Evolutionary conservation across 1,140 invertebrate species (phyloP), one percentile per base, ranked within the genome.

Genomic region (Acyrthosiphon pisum): DNA sequence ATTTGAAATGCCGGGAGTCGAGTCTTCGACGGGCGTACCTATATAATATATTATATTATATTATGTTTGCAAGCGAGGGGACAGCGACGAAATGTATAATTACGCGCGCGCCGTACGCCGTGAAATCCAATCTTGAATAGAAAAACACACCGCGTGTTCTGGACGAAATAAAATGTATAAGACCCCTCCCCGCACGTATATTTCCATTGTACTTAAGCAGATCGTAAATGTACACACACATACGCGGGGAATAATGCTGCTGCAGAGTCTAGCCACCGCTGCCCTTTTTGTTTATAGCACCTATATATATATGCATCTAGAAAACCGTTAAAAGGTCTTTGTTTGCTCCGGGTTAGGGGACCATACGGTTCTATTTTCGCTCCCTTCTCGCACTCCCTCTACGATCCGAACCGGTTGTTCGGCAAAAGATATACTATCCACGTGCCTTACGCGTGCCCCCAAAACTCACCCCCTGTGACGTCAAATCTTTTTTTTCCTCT

Each of bases 261-360:
- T n/a, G 30, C 60, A 76, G 81, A 86, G 48, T 93, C 91, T 93
- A 93, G 81, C 91, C 18, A 50, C 91, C 26, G 91, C 91, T 41
- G 68, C 91, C 81, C 81, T 93, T 93, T 84, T 93, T 93, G 50
- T 93, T 93, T 93, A 81, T 93, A 93, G 35, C 53, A 92, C 68
- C 46, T 76, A 76, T n/a, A 76, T 18, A 68, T n/a, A 76, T 18
- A 76, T 26, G 37, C 56, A 41, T 37, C 60, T 93, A 93, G 91
- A 93, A 93, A 93, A 93, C 91, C 91, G 91, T 93, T 93, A 93
- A 93, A 93, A 93, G 91, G 91, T 93, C 91, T 93, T 93, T 93
- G 91, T 93, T 86, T 84, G 81, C 48, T 30, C 56, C 81, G 35
- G 6, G 81, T 83, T 93, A 93, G 91, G 91, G 91, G 91, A 93